Evolutionary conservation across 2,797 vertebrate species (phyloP).

Genomic region (Limnodromus scolopaceus): DNA sequence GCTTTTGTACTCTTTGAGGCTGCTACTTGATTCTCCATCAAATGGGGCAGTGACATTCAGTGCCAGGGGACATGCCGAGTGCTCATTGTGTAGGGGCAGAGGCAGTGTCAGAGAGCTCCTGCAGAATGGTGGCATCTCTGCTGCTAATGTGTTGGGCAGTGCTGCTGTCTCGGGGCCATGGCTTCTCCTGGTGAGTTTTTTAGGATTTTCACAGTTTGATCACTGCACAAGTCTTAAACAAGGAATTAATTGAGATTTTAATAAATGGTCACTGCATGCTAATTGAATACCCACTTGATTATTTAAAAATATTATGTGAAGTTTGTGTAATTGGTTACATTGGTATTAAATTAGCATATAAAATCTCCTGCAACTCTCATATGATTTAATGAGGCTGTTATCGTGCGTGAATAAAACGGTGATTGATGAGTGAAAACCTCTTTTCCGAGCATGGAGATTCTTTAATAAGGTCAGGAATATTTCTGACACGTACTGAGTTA

Average conservation of each 20-base stretch:
- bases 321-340: constrained; percentile 71
- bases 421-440: constrained; percentile 63
- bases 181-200: constrained; percentile 48
- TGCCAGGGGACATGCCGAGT: neutral
- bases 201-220: constrained; percentile 61
- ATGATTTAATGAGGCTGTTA: constrained; percentile 73
- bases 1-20: constrained; percentile 24
- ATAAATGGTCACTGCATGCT: constrained; percentile 63
- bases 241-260: constrained; percentile 66
- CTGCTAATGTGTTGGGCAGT: constrained; percentile 22
- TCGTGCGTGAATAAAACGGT: constrained; percentile 47
- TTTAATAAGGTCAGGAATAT: constrained; percentile 67
- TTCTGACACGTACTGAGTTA: constrained; percentile 52
- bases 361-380: constrained; percentile 62
- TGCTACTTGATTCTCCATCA: constrained; percentile 30
- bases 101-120: constrained; percentile 3
- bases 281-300: constrained; percentile 69
- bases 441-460: constrained; percentile 5
- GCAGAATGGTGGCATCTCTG: neutral
- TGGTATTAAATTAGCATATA: constrained; percentile 69
- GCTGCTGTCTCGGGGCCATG: neutral
- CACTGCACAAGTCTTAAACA: constrained; percentile 43
- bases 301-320: constrained; percentile 72
- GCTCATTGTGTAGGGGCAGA: neutral
- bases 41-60: neutral